Base-by-base conservation (phyloP, 2,797 vertebrate genomes). In the Telmatherina bonti region DNA sequence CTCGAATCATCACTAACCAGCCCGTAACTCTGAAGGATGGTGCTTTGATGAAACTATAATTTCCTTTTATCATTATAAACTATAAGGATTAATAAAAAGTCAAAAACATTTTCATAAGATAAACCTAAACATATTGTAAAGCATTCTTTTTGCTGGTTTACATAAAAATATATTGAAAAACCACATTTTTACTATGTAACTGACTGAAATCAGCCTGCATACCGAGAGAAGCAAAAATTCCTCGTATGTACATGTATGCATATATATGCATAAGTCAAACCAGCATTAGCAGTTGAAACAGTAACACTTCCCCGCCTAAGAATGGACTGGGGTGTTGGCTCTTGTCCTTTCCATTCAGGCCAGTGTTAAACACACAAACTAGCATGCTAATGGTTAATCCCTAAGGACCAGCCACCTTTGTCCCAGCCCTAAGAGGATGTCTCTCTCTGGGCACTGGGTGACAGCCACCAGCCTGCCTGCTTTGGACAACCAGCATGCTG, bases 381-480 rank as follows among this genome's bases (percentile, higher is more conserved):
- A 90, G 91, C 89, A 94, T 93, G 90, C 92, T 93, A 93, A 93
- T 93, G 90, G 91, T 47, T 93, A 94, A 93, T 93, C 92, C 92
- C 93, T 87, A 79, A 89, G 92, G 90, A 93, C 88, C 79, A 11
- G 82, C 83, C 86, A 93, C 91, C 91, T 93, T 93, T 93, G 92
- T 93, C 88, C 85, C 82, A 65, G 62, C 71, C 80, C 81, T 86
- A 47, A 84, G 87, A 89, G 88, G 92, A 93, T 90, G 88, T 92
- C 91, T 92, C 89, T 93, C 84, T 93, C 89, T 89, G 85, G 89
- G 85, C 85, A 86, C 81, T 66, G 88, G 89, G 88, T 91, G 93
- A 93, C 90, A 92, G 87, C 87, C 89, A 90, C 88, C 88, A 91
- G 90, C 77, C 88, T 79, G 87, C 80, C 82, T 71, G 82, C 81